A percentile compares a stretch with the other conserved stretches of the same genome.
Evolutionary conservation across 2,888 invertebrate genomes (phyloP).

Genomic region (Phyllotreta striolata): DNA sequence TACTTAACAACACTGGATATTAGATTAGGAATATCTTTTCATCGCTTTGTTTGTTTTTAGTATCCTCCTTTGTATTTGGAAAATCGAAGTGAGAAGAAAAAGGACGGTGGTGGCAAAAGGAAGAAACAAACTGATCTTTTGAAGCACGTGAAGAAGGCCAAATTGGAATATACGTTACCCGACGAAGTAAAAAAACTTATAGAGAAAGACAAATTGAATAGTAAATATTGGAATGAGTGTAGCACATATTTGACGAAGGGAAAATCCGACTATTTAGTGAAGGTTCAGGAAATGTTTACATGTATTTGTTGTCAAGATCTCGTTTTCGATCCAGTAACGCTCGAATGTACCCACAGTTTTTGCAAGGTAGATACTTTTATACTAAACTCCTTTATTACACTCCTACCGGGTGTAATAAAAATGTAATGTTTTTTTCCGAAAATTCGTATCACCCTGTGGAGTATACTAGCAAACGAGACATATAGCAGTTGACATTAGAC

Average conservation of each 20-base stretch:
- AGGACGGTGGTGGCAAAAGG: constrained; percentile 51
- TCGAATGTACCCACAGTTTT: constrained; percentile 77
- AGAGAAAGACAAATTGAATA: constrained; percentile 67
- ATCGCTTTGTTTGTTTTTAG: constrained; percentile 35
- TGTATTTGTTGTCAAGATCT: constrained; percentile 84
- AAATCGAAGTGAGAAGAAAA: constrained; percentile 61
- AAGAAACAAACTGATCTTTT: constrained; percentile 48
- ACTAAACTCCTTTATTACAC: too few relatives aligned
- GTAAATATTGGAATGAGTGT: constrained; percentile 75
- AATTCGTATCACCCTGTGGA: too few relatives aligned
- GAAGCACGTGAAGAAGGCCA: constrained; percentile 58
- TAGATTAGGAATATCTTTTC: too few relatives aligned
- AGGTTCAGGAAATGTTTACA: constrained; percentile 72
- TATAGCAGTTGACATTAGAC: too few relatives aligned
- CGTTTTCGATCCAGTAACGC: constrained; percentile 74
- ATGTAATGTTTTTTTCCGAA: too few relatives aligned
- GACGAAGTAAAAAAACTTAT: constrained; percentile 61
- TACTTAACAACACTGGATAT: too few relatives aligned
- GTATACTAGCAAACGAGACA: too few relatives aligned
- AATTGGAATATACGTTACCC: constrained; percentile 54
- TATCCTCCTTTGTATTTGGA: constrained; percentile 79
- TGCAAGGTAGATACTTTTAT: constrained; percentile 67
- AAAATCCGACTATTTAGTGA: constrained; percentile 69
- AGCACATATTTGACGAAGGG: constrained; percentile 62
- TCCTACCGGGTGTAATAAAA: too few relatives aligned